Evolutionary conservation across 37 sponge, comb jelly and placozoan genomes (phyloP), one percentile per base, ranked within the genome.

Genomic region (Bolinopsis microptera): DNA sequence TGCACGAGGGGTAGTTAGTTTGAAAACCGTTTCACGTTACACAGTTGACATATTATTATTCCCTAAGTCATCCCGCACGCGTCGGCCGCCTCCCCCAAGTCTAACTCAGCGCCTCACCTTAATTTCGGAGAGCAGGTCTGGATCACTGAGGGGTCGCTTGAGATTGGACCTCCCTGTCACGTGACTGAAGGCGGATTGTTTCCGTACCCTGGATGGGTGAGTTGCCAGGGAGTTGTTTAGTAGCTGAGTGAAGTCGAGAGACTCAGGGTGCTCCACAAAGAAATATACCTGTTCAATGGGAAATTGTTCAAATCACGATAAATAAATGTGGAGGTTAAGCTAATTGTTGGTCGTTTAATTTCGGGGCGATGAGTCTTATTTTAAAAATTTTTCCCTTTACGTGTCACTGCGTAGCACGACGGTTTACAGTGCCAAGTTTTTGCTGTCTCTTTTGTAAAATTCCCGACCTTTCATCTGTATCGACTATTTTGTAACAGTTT

Each of bases 191-290:
- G 90, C 90, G 13, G 90, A 86, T 48, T 41, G 90, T 27, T 86
- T 86, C 61, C 41, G 34, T 9, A 48, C 31, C 31, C 90, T 35
- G 61, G 36, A 30, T 2, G 90, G 90, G 90, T 86, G 90, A 5
- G 90, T 86, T 22, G 90, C 32, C 27, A 86, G 90, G 28, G 90
- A 35, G 28, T 22, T 34, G 90, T 40, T 86, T 13, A 86, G 61
- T 22, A 86, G 41, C 90, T 86, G 90, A 22, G 90, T 86, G 61
- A 86, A 86, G 90, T 86, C 90, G 48, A 86, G 90, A 0, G 90
- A 86, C 61, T 86, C 90, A 3, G 90, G 90, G 61, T 86, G 90
- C 90, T 86, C 90, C 90, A 86, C 90, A 34, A 86, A 86, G 90
- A 86, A 86, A 26, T 86, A 86, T 8, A 86, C 90, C 90, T 86